Percentiles rank a stretch among this genome's conserved stretches.
phyloP scores from a whole-genome alignment of 2,888 invertebrate genomes.

The Polydrusus pterygomalis region DNA sequence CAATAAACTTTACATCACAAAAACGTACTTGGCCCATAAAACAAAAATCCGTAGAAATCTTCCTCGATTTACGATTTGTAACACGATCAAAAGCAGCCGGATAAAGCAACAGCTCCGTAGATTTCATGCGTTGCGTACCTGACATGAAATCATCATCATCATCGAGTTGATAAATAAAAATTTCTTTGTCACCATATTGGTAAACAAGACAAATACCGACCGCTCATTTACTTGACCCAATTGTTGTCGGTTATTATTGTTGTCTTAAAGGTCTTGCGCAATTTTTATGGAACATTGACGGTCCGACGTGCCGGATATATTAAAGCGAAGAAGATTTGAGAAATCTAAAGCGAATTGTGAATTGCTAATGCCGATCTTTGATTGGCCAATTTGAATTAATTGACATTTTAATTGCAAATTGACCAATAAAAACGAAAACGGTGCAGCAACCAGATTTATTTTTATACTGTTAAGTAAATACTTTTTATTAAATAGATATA shows the following conservation, averaged over 20 bases:
- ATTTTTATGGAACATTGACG: slow-evolving; percentile 58
- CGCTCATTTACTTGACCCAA: slow-evolving; percentile 65
- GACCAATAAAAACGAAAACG: no score
- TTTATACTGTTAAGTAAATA: no score
- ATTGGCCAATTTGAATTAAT: no score
- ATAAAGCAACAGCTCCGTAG: slow-evolving; percentile 52
- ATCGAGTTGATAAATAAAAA: slow-evolving; percentile 60
- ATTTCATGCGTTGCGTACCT: slow-evolving; percentile 60
- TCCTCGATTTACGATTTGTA: slow-evolving; percentile 37
- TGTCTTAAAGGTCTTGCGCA: slow-evolving; percentile 64
- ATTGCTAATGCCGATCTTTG: no score
- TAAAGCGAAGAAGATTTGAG: slow-evolving; percentile 17
- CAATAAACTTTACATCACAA: slow-evolving; percentile 18
- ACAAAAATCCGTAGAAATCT: slow-evolving; percentile 37
- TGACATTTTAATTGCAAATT: no score
- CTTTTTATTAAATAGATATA: no score
- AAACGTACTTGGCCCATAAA: slow-evolving; percentile 24
- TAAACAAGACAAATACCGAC: slow-evolving; percentile 59
- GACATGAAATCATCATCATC: slow-evolving; percentile 62
- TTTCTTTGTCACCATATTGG: slow-evolving; percentile 62
- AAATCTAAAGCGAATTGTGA: slow-evolving; percentile 9
- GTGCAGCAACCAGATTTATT: no score
- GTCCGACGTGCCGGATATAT: slow-evolving; percentile 29
- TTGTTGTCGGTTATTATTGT: slow-evolving; percentile 59
- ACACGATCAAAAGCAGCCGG: slow-evolving; percentile 38